phyloP scores from a whole-genome alignment of 2,113 vertebrate genomes.

The Promerops cafer region DNA sequence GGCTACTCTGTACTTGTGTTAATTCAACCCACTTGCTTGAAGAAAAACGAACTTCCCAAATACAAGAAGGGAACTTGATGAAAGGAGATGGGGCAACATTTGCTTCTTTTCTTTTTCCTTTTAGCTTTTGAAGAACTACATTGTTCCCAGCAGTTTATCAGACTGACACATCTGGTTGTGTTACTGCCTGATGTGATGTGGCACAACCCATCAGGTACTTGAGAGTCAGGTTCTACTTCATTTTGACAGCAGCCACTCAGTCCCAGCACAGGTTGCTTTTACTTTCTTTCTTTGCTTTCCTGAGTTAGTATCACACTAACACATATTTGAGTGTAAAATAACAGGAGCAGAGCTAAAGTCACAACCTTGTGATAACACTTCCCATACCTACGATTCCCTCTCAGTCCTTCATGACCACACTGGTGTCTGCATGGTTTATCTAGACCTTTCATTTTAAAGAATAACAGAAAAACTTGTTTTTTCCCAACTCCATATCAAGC shows the following conservation, averaged over 20 bases:
- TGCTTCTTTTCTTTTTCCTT: neutral
- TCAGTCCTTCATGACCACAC: neutral
- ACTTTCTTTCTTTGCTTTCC: neutral
- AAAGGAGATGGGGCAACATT: neutral
- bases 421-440: neutral
- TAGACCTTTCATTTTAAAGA: neutral
- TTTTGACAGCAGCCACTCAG: neutral
- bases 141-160: neutral
- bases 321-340: neutral
- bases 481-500: neutral
- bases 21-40: neutral
- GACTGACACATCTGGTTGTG: neutral
- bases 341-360: neutral
- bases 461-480: neutral
- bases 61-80: neutral
- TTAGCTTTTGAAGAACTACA: neutral
- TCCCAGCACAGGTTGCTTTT: neutral
- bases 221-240: neutral
- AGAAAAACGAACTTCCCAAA: neutral
- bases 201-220: neutral
- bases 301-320: neutral
- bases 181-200: neutral
- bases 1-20: neutral
- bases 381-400: accelerated
- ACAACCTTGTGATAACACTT: neutral